Evolutionary conservation across 2,888 invertebrate species (phyloP).

Genomic region (Cataglyphis cursor): DNA sequence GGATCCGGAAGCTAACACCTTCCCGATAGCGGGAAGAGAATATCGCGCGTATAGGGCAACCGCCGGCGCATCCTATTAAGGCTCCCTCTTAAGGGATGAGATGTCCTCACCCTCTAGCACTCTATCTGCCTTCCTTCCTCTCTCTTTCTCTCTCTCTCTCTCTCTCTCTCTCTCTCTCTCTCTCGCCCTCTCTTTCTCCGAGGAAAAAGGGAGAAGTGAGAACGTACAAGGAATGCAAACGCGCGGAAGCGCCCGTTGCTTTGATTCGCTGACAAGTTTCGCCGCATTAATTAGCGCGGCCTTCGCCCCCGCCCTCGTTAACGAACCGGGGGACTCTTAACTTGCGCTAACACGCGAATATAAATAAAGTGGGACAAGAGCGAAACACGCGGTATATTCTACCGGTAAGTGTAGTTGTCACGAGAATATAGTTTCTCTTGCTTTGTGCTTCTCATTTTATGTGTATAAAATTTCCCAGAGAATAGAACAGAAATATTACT

Average conservation of each 20-base stretch:
- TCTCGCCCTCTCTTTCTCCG: background rate
- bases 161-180: background rate
- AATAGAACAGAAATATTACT: background rate
- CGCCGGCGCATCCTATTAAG: conserved; percentile 70
- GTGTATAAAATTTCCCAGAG: background rate
- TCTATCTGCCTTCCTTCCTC: conserved; percentile 22
- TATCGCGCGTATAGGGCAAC: conserved; percentile 65
- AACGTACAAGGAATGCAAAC: conserved; percentile 53
- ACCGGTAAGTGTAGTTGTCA: conserved; percentile 12
- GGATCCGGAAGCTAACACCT: conserved; percentile 71
- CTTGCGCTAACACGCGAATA: conserved; percentile 64
- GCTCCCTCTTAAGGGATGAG: conserved; percentile 58
- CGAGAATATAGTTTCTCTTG: conserved; percentile 12
- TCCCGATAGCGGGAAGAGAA: conserved; percentile 71
- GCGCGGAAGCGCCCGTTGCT: conserved; percentile 57
- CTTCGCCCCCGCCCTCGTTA: conserved; percentile 71
- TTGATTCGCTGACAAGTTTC: conserved; percentile 74
- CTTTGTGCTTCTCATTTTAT: background rate
- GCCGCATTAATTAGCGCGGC: conserved; percentile 78
- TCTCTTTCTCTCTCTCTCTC: background rate
- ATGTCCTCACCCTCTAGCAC: conserved; percentile 48
- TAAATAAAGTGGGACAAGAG: conserved; percentile 65
- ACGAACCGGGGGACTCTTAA: conserved; percentile 69
- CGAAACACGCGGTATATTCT: conserved; percentile 40
- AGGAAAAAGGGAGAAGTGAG: conserved; percentile 44